phyloP scores from a whole-genome alignment of 2,113 vertebrate species.

The Coturnix japonica region DNA sequence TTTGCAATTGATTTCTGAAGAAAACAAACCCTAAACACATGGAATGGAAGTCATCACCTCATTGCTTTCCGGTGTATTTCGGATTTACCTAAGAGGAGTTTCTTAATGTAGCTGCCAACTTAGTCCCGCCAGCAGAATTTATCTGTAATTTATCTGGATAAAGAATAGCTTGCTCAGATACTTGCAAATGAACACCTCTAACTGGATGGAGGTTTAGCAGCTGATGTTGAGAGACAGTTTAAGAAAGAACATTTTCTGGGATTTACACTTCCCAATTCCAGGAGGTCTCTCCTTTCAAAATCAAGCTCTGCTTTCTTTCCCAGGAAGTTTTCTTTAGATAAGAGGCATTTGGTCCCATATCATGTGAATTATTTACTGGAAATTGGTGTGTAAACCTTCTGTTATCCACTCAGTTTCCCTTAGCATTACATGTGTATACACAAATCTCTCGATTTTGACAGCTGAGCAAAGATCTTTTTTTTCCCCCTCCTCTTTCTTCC shows the following conservation, averaged over 20 bases:
- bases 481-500: neutral
- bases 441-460: neutral
- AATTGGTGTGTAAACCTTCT: neutral
- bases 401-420: conserved; percentile 20
- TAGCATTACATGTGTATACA: neutral
- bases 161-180: neutral
- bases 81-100: neutral
- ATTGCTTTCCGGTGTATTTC: neutral
- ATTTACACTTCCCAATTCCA: neutral
- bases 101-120: neutral
- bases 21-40: neutral
- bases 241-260: neutral
- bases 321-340: conserved; percentile 8
- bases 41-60: neutral
- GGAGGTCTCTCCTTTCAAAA: neutral
- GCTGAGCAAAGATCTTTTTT: neutral
- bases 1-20: neutral
- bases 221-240: neutral
- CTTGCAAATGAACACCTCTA: conserved; percentile 10
- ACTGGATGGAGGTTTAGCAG: conserved; percentile 20
- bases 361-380: neutral
- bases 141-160: neutral
- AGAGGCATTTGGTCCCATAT: neutral
- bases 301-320: conserved; percentile 32
- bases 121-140: neutral